Evolutionary conservation across 2,797 vertebrate species (phyloP).

Genomic region (Enteromius trimaculatus): DNA sequence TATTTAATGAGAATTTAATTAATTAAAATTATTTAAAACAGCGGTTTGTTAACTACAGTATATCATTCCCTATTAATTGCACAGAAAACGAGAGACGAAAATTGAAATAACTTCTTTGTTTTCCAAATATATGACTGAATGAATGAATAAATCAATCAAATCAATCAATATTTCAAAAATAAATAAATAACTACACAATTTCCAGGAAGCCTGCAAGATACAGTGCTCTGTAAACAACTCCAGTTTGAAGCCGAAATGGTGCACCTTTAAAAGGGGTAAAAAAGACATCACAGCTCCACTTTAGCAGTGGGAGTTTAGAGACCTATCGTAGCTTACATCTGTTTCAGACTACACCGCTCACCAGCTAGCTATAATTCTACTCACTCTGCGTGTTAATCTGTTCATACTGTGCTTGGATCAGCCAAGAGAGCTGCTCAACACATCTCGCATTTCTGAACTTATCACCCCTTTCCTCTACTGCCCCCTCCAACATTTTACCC

Average conservation of each 20-base stretch:
- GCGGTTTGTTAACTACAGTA: neutral
- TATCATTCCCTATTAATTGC: neutral
- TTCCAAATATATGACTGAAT: neutral
- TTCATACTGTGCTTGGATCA: constrained; percentile 55
- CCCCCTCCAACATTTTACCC: constrained; percentile 58
- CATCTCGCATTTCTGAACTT: constrained; percentile 68
- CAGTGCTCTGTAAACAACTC: neutral
- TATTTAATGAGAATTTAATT: neutral
- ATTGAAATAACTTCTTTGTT: neutral
- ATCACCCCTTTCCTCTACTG: constrained; percentile 56
- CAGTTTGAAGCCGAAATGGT: neutral
- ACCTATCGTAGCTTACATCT: constrained; percentile 57
- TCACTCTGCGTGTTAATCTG: constrained; percentile 61
- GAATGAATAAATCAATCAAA: neutral
- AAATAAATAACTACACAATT: neutral
- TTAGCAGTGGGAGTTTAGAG: neutral
- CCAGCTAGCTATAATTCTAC: constrained; percentile 63
- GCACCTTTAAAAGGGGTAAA: neutral
- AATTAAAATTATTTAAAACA: neutral
- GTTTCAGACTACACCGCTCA: constrained; percentile 53
- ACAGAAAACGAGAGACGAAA: neutral
- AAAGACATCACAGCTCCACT: neutral
- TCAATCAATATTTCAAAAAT: neutral
- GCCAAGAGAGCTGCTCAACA: constrained; percentile 23
- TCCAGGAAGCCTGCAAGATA: neutral